Evolutionary conservation across 2,113 vertebrate genomes (phyloP), one percentile per base, ranked within the genome.

Genomic region (Herpetotheres cachinnans): DNA sequence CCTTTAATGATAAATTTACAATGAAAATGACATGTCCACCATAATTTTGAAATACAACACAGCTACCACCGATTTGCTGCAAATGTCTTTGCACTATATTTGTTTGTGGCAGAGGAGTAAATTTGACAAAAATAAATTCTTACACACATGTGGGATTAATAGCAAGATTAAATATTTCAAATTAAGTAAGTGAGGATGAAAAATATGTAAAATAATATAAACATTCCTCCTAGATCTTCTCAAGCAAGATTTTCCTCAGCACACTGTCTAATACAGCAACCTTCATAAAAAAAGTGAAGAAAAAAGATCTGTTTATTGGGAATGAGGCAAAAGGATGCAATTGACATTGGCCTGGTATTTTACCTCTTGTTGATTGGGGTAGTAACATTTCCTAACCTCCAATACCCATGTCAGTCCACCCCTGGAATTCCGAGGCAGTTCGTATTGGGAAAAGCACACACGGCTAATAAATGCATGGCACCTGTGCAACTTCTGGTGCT

Each of bases 1-100:
- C 89, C 47, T 95, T 97, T 90, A 95, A 97, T 97, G 95, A 82
- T 80, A 97, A 95, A 96, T 95, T 95, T 96, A 96, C 93, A 97
- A 82, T 97, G 92, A 96, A 90, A 97, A 97, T 91, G 24, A 93
- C 78, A 94, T 10, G 63, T 86, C 87, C 82, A 95, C 90, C 78
- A 46, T 88, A 88, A 91, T 77, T 95, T 55, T 86, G 54, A 96
- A 95, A 92, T 82, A 95, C 95, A 95, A 72, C 73, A 70, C n/a
- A 67, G 81, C 80, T 90, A 73, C 66, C 82, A 82, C 54, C 2
- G 0, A 69, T 85, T 88, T 84, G 42, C 71, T 95, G 91, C 42
- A 95, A 96, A 97, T 82, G 17, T 55, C 30, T 88, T 94, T 92
- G 76, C 52, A 38, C 74, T 80, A 25, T 91, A 82, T 81, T 96